Percentiles rank a stretch among this genome's conserved stretches.
These are phyloP conservation scores for Papilio xuthus DNA, from an alignment of 1,140 invertebrate genomes.

Conservation along the genomic window DNA sequence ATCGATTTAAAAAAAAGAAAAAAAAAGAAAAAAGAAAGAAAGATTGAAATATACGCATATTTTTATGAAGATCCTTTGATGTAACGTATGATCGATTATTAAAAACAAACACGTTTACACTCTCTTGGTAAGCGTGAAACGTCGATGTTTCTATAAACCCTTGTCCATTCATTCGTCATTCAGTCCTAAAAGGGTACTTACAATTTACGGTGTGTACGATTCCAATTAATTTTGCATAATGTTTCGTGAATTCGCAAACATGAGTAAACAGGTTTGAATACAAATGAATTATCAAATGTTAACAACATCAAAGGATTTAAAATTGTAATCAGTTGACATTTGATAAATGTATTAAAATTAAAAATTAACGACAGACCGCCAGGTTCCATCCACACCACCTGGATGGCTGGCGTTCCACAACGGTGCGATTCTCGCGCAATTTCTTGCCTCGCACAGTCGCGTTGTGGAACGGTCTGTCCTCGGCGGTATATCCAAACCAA, in stretches of 20 bases:
- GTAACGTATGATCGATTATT: neutral
- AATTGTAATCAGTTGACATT: neutral
- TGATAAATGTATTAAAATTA: neutral
- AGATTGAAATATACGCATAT: no score
- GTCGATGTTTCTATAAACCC: slow-evolving; percentile 37
- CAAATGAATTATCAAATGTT: slow-evolving; percentile 13
- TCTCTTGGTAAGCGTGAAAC: slow-evolving; percentile 15
- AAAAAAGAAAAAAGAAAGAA: no score
- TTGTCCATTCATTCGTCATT: slow-evolving; percentile 39
- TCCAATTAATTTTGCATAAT: slow-evolving; percentile 36
- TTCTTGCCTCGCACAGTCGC: no score
- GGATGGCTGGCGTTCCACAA: no score
- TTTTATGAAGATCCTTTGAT: neutral
- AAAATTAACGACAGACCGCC: neutral
- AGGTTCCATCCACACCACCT: no score
- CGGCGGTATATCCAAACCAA: no score
- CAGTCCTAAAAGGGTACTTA: slow-evolving; percentile 32
- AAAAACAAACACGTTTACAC: neutral
- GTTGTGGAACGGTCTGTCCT: no score
- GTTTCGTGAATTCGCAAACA: slow-evolving; percentile 20
- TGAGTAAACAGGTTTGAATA: slow-evolving; percentile 19
- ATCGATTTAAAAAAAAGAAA: neutral
- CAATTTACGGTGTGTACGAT: slow-evolving; percentile 31
- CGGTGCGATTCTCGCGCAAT: no score
- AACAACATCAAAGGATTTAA: slow-evolving; percentile 2